Evolutionary conservation across 30 jellyfish, hydroid and myxozoan species (phyloP), one percentile per base, ranked within the genome.

Genomic region (Rhopilema esculentum): DNA sequence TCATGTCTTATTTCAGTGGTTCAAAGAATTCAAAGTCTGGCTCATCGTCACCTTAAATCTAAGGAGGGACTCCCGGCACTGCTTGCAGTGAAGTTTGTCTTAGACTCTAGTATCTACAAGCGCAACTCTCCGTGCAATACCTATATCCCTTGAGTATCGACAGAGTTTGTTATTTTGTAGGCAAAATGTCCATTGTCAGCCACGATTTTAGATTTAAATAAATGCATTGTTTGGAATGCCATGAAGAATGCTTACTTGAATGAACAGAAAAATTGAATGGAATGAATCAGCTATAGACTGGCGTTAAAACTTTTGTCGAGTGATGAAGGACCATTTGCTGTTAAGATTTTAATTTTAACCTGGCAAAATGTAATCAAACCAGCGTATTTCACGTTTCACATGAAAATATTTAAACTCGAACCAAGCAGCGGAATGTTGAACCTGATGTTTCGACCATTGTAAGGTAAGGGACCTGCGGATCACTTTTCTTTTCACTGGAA

Each of bases 1-100:
- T 89, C 32, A 89, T 89, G 97, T 89, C 97, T 20, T 86, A 75
- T 75, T 86, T 86, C 53, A 49, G 95, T 74, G 89, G 95, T 8
- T 84, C 93, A 8, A 84, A 84, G 74, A 69, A 69, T 2, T 66
- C 82, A 7, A 80, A 49, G 22, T 1, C 70, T 29, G 23, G 71
- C 22, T 40, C 57, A 40, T 40, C 57, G 57, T 40, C 57, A 12
- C 57, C 57, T 40, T 40, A 12, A 40, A 40, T 2, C 12, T 6
- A 40, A 6, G 57, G 6, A 40, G 57, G 12, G 12, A 40, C 6
- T 2, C 57, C 9, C 57, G 12, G 12, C 9, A 2, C 57, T 40
- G 9, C 57, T 6, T 40, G 57, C 12, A 2, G 57, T 40, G 57
- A 12, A 6, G 6, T 40, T 40, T 2, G 57, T 12, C 57, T 40